A percentile compares a stretch with the other conserved stretches of the same genome.
phyloP scores from a whole-genome alignment of 2,797 vertebrate species.

The Crenichthys baileyi region DNA sequence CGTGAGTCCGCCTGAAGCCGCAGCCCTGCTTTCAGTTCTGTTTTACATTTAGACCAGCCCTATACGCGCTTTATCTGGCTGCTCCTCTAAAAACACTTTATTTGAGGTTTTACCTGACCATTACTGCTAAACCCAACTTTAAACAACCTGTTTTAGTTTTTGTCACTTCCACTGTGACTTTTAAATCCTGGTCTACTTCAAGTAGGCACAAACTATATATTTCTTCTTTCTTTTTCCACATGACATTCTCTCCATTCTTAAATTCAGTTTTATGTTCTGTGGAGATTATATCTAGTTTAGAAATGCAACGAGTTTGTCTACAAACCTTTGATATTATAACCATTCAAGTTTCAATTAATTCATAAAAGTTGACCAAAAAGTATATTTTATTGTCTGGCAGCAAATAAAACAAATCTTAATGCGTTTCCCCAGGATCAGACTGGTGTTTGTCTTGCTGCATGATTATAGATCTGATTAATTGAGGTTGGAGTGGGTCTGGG shows the following conservation, averaged over 20 bases:
- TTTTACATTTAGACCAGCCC: not conserved
- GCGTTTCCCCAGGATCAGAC: not conserved
- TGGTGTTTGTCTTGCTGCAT: not conserved
- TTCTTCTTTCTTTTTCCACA: not conserved
- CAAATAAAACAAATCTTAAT: not conserved
- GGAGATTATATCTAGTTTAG: no score
- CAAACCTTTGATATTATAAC: not conserved
- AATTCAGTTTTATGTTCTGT: not conserved
- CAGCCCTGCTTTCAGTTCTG: slow-evolving; percentile 2
- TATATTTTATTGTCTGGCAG: no score
- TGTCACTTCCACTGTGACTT: no score
- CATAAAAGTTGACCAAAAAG: no score
- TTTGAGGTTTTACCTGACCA: not conserved
- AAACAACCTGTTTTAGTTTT: not conserved
- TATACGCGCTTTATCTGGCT: not conserved
- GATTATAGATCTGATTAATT: not conserved
- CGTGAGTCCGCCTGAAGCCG: not conserved
- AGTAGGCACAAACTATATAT: not conserved
- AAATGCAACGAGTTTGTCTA: not conserved
- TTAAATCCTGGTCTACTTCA: not conserved
- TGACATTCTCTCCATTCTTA: not conserved
- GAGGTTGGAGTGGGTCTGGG: not conserved
- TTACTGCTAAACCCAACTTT: not conserved
- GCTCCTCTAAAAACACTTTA: not conserved
- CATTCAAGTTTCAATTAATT: not conserved